Evolutionary conservation across 2,797 vertebrate species (phyloP), one percentile per base, ranked within the genome.

Genomic region (Spinus olivaceus): DNA sequence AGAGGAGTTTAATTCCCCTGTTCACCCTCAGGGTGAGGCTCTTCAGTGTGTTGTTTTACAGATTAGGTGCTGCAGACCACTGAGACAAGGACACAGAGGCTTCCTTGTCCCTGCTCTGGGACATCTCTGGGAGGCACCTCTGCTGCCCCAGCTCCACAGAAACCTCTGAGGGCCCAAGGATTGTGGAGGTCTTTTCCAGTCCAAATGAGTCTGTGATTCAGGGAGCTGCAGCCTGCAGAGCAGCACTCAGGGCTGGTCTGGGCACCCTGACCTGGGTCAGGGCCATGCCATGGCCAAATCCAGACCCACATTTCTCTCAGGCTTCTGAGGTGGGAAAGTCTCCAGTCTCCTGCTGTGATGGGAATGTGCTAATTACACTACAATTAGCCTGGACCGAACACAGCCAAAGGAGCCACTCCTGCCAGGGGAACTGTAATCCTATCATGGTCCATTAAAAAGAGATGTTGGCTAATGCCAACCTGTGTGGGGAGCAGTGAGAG

Each of bases 31-130:
- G 27, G 30, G n/a, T 10, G 44, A 70, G 39, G 69, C 63, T 60
- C 22, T 49, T 74, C 49, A 6, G 2, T 0, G 1, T 12, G 33
- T 2, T 41, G 41, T 69, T 21, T 53, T 6, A 19, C 30, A 20
- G 24, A 12, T 27, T 10, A 50, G 56, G 39, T 8, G 20, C 10
- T 64, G 53, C 44, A 85, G 83, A 33, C 18, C 25, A 10, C 21
- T 12, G 24, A 7, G 47, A 23, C 0, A 4, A 51, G 56, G 60
- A 72, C 18, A 6, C 2, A 12, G 41, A 32, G 22, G 22, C 5
- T 7, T 66, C 33, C 14, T 12, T 19, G 27, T 63, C 57, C 23
- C 41, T 44, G 8, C 37, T 32, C 30, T 6, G 33, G 44, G 70
- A 41, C 4, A 18, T 56, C 32, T 35, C 35, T 0, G 1, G 37